A percentile compares a stretch with the other conserved stretches of the same genome.
These are phyloP conservation scores for Sorex araneus DNA, from an alignment of 2,113 vertebrate genomes.

Conservation along the genomic window DNA sequence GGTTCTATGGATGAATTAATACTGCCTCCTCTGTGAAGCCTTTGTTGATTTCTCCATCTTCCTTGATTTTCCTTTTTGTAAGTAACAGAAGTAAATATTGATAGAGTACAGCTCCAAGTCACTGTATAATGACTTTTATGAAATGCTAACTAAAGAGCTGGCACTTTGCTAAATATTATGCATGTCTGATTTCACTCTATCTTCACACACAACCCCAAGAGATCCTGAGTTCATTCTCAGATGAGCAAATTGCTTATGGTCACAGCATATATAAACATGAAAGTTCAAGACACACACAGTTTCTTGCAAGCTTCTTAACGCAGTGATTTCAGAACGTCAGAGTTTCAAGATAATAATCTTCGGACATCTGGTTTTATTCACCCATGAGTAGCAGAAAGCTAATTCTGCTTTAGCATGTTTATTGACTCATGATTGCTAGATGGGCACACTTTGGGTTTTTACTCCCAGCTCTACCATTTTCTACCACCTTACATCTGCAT, in stretches of 20 bases:
- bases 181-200: neutral
- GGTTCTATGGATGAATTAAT: neutral
- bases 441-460: neutral
- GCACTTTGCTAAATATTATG: neutral
- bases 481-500: neutral
- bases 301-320: neutral
- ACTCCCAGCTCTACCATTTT: neutral
- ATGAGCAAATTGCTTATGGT: slow-evolving; percentile 12
- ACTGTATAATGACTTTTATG: neutral
- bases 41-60: neutral
- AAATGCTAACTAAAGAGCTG: neutral
- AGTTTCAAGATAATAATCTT: neutral
- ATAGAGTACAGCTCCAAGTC: neutral
- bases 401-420: no score
- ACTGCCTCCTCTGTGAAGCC: no score
- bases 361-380: slow-evolving; percentile 16
- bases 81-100: neutral
- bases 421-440: neutral
- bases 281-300: neutral
- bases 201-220: neutral
- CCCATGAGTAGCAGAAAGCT: neutral
- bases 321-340: neutral
- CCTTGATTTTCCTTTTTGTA: neutral
- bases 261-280: neutral
- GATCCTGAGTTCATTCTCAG: neutral